Evolutionary conservation across 2,797 vertebrate species (phyloP), one percentile per base, ranked within the genome.

Genomic region (Cyclura pinguis): DNA sequence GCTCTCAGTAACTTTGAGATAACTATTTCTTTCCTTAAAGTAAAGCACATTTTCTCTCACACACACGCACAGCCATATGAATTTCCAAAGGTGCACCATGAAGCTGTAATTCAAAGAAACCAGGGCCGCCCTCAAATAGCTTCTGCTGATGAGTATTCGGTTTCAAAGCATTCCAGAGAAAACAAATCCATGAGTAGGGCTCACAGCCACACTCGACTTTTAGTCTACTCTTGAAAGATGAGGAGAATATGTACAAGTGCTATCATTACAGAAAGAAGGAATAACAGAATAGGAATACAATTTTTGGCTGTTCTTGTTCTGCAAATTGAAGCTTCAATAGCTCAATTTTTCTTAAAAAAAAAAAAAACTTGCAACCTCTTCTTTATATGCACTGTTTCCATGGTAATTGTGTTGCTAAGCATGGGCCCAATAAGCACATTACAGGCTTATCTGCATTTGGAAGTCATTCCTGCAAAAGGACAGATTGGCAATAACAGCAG

Each of bases 351-450:
- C 52, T 59, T 62, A 62, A 62, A 62, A 59, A 93, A 72, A 62
- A 62, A 62, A 59, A 93, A 72, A 83, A 92, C 77, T 76, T 90
- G 88, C 52, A 91, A 93, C 93, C 90, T 95, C 73, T 76, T 82
- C 92, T 91, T 91, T 91, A 24, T 73, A 92, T 77, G 93, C 84
- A 93, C 93, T 35, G 95, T 98, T 97, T 97, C 97, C 95, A 35
- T 97, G 95, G 96, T 94, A 97, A 97, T 96, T 35, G 93, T 95
- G 96, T 95, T 97, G 96, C 97, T 97, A 97, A 94, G 96, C 93
- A 94, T 96, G 95, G 95, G 95, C 89, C 95, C 95, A 16, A 2
- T 82, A 93, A 96, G 93, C 93, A 96, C 96, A 97, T 94, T 87
- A 88, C 89, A 89, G 1, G 72, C 91, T 93, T 95, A 92, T 96